phyloP scores from a whole-genome alignment of 2,888 invertebrate species.

The Peribatodes rhomboidaria region DNA sequence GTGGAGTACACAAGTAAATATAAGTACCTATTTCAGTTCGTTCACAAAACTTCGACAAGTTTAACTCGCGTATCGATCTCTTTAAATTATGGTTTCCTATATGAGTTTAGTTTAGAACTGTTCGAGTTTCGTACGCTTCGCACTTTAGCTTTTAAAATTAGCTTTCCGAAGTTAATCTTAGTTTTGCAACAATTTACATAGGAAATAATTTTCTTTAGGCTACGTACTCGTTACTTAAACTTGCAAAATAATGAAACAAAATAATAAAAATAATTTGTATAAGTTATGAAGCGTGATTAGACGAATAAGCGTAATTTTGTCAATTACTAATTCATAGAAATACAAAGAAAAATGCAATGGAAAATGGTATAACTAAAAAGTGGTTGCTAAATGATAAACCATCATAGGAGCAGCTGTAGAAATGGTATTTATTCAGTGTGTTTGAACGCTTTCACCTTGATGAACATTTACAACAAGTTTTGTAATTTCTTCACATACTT shows the following conservation, averaged over 20 bases:
- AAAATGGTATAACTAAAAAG: too few species aligned
- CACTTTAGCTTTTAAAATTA: not conserved
- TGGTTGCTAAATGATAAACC: too few species aligned
- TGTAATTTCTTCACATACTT: not conserved
- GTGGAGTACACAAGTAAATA: not conserved
- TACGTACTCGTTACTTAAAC: not conserved
- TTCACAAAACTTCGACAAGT: conserved; percentile 26
- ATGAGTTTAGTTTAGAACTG: conserved; percentile 40
- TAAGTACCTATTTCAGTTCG: conserved; percentile 4
- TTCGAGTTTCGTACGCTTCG: conserved; percentile 29
- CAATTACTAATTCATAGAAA: too few species aligned
- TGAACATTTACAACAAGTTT: not conserved
- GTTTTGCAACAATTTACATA: not conserved
- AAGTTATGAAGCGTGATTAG: too few species aligned
- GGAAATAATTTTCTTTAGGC: not conserved
- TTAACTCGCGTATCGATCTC: conserved; percentile 25
- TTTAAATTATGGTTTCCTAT: conserved; percentile 32
- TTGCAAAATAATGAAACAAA: not conserved
- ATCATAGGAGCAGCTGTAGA: too few species aligned
- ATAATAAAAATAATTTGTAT: not conserved
- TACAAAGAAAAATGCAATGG: too few species aligned
- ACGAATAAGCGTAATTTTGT: too few species aligned
- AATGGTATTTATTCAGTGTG: too few species aligned
- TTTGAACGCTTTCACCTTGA: not conserved
- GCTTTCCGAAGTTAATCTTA: not conserved